Base-by-base conservation (phyloP, 1,140 invertebrate species). In the Lucilia sericata region DNA sequence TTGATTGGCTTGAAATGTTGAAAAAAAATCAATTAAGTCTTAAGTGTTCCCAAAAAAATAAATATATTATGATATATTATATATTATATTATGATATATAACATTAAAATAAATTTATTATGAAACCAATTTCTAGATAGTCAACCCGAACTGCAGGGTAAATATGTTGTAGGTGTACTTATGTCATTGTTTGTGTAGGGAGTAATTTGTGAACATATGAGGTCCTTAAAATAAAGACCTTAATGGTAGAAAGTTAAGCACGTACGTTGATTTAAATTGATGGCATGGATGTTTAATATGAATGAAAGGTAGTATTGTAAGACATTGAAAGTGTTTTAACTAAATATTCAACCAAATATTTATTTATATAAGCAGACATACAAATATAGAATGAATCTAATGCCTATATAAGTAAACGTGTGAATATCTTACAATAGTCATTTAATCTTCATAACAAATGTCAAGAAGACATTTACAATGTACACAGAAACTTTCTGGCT, bases 261-360 rank as follows among this genome's bases (percentile, higher is more conserved):
- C 55, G 55, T 60, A 60, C 55, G 55, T 60, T 60, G 55, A 60
- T 60, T 60, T 60, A n/a, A 60, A 60, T 60, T 60, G 55, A 60
- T 60, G n/a, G 55, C 55, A n/a, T 17, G 17, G n/a, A 60, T 60
- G 55, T 60, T 60, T 60, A 60, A 60, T 60, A 60, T 60, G 55
- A 60, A 60, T 60, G 55, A 60, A 60, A 60, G 5, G 55, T 17
- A 60, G 55, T 17, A 60, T 60, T 60, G n/a, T 17, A n/a, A 17
- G 14, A 60, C 55, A 60, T 60, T 60, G 55, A n/a, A 17, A 17
- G 14, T 60, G 55, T 60, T 17, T 60, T 60, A 60, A 60, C 14
- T 17, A 60, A 60, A 60, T 60, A 60, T 42, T 42, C 42, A 42
- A 42, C 2, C 42, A 42, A 42, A 42, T 8, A 42, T 10, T 42